A percentile compares a stretch with the other conserved stretches of the same genome.
Evolutionary conservation across 2,113 vertebrate species (phyloP).

Genomic region (Gymnocephalus cernua): DNA sequence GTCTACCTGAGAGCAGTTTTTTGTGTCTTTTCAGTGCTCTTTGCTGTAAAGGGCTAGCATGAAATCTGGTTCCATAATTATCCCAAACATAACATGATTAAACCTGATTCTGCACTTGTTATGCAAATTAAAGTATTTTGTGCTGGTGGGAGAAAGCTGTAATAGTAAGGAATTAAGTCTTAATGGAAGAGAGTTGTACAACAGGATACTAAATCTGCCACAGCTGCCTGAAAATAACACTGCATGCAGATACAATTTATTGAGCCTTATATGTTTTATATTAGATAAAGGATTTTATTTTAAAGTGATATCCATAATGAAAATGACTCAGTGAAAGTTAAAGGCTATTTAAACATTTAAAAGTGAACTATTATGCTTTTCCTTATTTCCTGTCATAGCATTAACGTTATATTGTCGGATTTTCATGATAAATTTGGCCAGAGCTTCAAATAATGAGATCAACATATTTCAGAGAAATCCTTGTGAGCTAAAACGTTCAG

Average conservation of each 20-base stretch:
- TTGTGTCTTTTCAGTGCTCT: constrained; percentile 46
- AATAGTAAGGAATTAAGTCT: constrained; percentile 6
- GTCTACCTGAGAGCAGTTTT: constrained; percentile 36
- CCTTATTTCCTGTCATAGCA: too few species aligned
- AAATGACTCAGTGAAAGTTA: background rate
- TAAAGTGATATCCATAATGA: background rate
- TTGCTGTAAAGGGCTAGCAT: background rate
- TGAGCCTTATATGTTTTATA: background rate
- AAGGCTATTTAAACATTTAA: background rate
- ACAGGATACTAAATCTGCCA: background rate
- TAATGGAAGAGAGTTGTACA: background rate
- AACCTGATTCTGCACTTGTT: constrained; percentile 23
- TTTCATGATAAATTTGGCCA: too few species aligned
- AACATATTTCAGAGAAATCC: too few species aligned
- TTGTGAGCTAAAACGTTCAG: too few species aligned
- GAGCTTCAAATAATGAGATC: too few species aligned
- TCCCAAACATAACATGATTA: constrained; percentile 34
- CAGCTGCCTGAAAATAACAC: constrained; percentile 4
- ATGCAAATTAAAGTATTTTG: constrained; percentile 31
- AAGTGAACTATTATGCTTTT: too few species aligned
- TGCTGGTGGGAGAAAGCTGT: background rate
- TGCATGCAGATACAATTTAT: background rate
- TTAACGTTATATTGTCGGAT: too few species aligned
- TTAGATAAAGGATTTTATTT: background rate
- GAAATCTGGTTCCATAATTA: constrained; percentile 26